phyloP scores from a whole-genome alignment of 1,140 invertebrate genomes.

The Leguminivora glycinivorella region DNA sequence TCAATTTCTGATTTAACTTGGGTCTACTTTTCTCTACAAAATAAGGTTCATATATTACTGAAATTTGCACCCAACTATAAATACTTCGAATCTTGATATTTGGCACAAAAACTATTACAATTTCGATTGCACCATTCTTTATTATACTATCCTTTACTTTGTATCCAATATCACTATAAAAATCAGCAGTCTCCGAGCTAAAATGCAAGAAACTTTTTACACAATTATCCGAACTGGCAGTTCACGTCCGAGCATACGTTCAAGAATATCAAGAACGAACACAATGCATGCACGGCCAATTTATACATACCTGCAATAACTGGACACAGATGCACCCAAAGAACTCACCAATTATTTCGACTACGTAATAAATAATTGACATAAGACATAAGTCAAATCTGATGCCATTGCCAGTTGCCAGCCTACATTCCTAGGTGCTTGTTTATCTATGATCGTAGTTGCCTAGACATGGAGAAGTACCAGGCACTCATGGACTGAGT shows the following conservation, averaged over 20 bases:
- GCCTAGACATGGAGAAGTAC: conserved; percentile 63
- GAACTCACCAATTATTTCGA: conserved; percentile 2
- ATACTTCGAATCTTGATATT: too few species aligned
- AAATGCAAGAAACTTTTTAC: not conserved
- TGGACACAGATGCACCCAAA: not conserved
- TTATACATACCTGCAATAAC: conserved; percentile 7
- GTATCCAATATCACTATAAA: too few species aligned
- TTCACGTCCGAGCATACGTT: conserved; percentile 7
- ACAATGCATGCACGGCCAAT: conserved; percentile 8
- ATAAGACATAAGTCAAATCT: conserved; percentile 13
- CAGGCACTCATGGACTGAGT: conserved; percentile 52
- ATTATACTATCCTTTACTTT: too few species aligned
- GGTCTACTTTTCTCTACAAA: too few species aligned
- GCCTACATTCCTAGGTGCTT: conserved; percentile 17
- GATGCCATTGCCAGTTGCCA: not conserved
- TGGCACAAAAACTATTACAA: too few species aligned
- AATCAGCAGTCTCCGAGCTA: not conserved
- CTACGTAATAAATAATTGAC: conserved; percentile 6
- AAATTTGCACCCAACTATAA: too few species aligned
- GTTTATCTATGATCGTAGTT: conserved; percentile 72
- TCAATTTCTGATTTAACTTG: too few species aligned
- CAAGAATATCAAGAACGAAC: not conserved
- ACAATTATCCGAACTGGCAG: not conserved
- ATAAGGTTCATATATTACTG: too few species aligned
- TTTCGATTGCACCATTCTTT: too few species aligned